Conservation (phyloP, 2,888 invertebrate species). For the Dorcus hopei region DNA sequence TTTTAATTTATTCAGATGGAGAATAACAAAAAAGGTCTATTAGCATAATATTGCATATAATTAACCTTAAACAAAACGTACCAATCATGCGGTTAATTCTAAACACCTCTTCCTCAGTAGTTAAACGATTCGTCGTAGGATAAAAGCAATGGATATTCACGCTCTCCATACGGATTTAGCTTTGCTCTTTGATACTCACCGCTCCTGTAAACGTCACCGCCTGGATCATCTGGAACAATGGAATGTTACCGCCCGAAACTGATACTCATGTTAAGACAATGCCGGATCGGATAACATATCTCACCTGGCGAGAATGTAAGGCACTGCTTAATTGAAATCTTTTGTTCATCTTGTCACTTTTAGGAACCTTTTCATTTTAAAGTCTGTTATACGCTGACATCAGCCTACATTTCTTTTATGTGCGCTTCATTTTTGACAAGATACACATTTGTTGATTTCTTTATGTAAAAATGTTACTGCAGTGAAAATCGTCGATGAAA, state of each 20-base stretch:
- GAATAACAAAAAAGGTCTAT: slow-evolving; percentile 16
- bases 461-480: neutral
- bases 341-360: slow-evolving; percentile 23
- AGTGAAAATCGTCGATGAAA: neutral
- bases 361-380: slow-evolving; percentile 18
- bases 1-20: slow-evolving; percentile 14
- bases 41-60: slow-evolving; percentile 18
- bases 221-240: slow-evolving; percentile 22
- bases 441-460: slow-evolving; percentile 12
- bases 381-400: slow-evolving; percentile 11
- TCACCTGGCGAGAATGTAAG: slow-evolving; percentile 20
- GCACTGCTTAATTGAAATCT: slow-evolving; percentile 24
- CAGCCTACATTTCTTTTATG: slow-evolving; percentile 17
- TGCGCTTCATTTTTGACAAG: slow-evolving; percentile 10
- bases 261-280: slow-evolving; percentile 26
- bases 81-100: slow-evolving; percentile 15
- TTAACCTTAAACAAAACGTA: slow-evolving; percentile 18
- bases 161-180: slow-evolving; percentile 4
- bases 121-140: slow-evolving; percentile 5
- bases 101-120: slow-evolving; percentile 11
- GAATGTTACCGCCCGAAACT: slow-evolving; percentile 18
- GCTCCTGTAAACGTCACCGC: slow-evolving; percentile 21
- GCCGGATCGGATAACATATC: slow-evolving; percentile 21
- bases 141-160: slow-evolving; percentile 1
- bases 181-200: slow-evolving; percentile 16